phyloP scores from a whole-genome alignment of 1,140 invertebrate species.

The Tetramorium alpestre region DNA sequence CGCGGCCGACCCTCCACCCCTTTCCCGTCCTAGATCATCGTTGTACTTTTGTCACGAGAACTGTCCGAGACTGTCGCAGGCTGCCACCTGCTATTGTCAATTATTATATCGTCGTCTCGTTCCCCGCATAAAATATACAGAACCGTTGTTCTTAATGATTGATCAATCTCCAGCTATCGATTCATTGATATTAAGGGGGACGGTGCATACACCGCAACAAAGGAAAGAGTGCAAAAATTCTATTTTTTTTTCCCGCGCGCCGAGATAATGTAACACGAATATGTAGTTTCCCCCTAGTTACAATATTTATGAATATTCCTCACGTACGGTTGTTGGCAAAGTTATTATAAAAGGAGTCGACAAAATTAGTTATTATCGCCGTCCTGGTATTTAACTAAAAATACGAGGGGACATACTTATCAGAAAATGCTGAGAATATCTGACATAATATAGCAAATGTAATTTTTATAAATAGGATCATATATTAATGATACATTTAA shows the following conservation, averaged over 20 bases:
- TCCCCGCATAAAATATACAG: constrained; percentile 16
- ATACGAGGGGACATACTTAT: not conserved
- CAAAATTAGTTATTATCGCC: constrained; percentile 36
- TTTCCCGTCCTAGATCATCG: constrained; percentile 59
- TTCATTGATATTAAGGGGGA: constrained; percentile 14
- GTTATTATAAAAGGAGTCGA: constrained; percentile 23
- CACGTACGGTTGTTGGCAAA: constrained; percentile 7
- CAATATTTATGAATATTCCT: constrained; percentile 39
- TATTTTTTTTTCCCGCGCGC: constrained; percentile 7
- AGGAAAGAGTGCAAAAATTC: not conserved
- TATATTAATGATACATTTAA: constrained; percentile 16
- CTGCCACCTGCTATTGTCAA: constrained; percentile 66
- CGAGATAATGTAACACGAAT: constrained; percentile 14
- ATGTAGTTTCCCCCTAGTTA: constrained; percentile 1
- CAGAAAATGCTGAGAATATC: constrained; percentile 11
- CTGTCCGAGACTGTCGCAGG: constrained; percentile 50
- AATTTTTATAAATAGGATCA: constrained; percentile 35
- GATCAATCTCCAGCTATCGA: constrained; percentile 54
- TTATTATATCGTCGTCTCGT: constrained; percentile 43
- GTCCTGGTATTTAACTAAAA: constrained; percentile 43
- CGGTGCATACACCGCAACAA: not conserved
- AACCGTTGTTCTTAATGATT: constrained; percentile 35
- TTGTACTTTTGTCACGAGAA: constrained; percentile 84
- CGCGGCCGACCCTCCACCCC: constrained; percentile 61
- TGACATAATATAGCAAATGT: not conserved